These are phyloP conservation scores for Dicentrarchus labrax DNA, from an alignment of 2,113 vertebrate genomes.

Conservation along the genomic window DNA sequence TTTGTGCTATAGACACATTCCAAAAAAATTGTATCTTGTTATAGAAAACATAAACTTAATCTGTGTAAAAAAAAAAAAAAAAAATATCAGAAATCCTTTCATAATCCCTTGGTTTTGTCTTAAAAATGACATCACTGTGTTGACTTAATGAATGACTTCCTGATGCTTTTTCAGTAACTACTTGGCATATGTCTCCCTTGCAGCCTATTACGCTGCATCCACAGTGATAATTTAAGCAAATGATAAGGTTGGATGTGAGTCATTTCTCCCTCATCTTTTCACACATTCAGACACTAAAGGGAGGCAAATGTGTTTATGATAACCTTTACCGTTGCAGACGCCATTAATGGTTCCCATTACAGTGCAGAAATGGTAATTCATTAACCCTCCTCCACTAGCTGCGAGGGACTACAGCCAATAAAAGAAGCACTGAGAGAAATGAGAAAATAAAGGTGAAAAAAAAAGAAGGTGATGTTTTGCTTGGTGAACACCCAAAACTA, in stretches of 20 bases:
- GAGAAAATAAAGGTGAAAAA: neutral
- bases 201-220: slow-evolving; percentile 24
- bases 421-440: slow-evolving; percentile 6
- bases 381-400: slow-evolving; percentile 50
- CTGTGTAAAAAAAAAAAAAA: neutral
- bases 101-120: neutral
- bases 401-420: slow-evolving; percentile 31
- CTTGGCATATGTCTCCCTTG: neutral
- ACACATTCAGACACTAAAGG: slow-evolving; percentile 44
- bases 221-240: slow-evolving; percentile 58
- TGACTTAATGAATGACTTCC: slow-evolving; percentile 10
- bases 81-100: neutral
- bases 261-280: slow-evolving; percentile 45
- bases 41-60: neutral
- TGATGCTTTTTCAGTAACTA: slow-evolving; percentile 12
- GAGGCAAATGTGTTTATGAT: slow-evolving; percentile 69
- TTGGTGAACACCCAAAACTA: neutral
- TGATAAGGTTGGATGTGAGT: slow-evolving; percentile 46
- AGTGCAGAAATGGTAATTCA: slow-evolving; percentile 54
- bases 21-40: no score
- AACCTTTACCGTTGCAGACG: slow-evolving; percentile 59
- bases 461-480: neutral
- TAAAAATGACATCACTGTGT: neutral
- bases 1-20: neutral
- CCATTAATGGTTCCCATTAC: slow-evolving; percentile 64